Percentiles rank a stretch among this genome's conserved stretches.
Evolutionary conservation across 1,140 invertebrate species (phyloP).

Genomic region (Orchesella cincta): DNA sequence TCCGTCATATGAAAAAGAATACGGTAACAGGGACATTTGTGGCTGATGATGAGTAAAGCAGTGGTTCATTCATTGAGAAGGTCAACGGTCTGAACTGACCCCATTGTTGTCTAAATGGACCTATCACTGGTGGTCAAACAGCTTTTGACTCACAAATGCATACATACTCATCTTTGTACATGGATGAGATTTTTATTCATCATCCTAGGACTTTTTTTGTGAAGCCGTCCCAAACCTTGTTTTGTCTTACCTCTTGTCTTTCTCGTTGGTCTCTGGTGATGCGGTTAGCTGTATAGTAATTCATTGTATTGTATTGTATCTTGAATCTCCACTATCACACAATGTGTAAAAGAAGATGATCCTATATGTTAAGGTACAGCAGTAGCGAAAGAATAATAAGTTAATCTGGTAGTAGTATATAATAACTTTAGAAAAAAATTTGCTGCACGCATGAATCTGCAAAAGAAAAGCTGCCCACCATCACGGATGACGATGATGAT

Average conservation of each 20-base stretch:
- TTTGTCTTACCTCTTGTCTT: background rate
- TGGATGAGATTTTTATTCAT: background rate
- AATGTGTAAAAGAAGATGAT: no score
- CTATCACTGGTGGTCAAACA: conserved; percentile 25
- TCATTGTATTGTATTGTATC: no score
- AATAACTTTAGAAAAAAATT: no score
- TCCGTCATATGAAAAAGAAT: conserved; percentile 8
- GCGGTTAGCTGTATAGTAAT: background rate
- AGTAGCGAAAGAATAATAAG: no score
- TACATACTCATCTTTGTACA: background rate
- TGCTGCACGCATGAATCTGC: no score
- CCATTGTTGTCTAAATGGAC: conserved; percentile 38
- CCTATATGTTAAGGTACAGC: no score
- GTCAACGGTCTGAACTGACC: conserved; percentile 45
- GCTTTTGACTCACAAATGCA: background rate
- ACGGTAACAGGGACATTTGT: conserved; percentile 2
- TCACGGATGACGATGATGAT: no score
- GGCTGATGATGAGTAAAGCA: background rate
- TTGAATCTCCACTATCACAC: no score
- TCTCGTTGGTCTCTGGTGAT: background rate
- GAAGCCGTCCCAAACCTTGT: background rate
- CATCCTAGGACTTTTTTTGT: background rate
- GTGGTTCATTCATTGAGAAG: conserved; percentile 40
- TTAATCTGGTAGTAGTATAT: no score
- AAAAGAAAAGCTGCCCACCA: no score